phyloP scores from a whole-genome alignment of 2,797 vertebrate species.

The Lacerta viridis region DNA sequence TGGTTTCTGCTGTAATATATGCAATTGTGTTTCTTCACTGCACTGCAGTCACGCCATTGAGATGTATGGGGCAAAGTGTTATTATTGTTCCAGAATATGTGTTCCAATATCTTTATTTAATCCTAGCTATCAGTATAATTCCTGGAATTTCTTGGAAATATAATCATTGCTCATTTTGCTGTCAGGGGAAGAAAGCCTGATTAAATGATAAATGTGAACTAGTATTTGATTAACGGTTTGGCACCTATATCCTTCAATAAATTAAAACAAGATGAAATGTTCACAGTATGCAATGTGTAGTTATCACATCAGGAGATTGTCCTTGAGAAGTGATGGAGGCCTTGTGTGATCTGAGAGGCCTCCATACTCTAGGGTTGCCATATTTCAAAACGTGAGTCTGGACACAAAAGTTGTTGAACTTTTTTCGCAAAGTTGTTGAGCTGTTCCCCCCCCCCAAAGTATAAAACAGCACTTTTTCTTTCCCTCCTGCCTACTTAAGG shows the following conservation, averaged over 20 bases:
- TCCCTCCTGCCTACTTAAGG: no score
- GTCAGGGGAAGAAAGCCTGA: not conserved
- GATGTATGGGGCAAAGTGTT: not conserved
- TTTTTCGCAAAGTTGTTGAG: no score
- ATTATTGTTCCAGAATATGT: not conserved
- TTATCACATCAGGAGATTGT: not conserved
- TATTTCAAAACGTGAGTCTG: no score
- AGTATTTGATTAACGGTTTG: constrained; percentile 4
- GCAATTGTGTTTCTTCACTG: not conserved
- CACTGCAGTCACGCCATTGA: not conserved
- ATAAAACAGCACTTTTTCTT: no score
- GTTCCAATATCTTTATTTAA: not conserved
- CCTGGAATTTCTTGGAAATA: not conserved
- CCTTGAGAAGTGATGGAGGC: not conserved
- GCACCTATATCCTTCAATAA: not conserved
- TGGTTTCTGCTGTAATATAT: not conserved
- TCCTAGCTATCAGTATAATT: not conserved
- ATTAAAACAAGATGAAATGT: constrained; percentile 11
- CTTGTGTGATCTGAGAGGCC: no score
- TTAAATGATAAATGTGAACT: not conserved
- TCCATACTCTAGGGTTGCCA: not conserved
- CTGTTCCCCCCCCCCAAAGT: no score
- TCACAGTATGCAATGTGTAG: not conserved
- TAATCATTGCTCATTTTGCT: not conserved
- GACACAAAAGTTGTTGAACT: no score